phyloP scores from a whole-genome alignment of 2,113 vertebrate species.

The Clarias batrachus region DNA sequence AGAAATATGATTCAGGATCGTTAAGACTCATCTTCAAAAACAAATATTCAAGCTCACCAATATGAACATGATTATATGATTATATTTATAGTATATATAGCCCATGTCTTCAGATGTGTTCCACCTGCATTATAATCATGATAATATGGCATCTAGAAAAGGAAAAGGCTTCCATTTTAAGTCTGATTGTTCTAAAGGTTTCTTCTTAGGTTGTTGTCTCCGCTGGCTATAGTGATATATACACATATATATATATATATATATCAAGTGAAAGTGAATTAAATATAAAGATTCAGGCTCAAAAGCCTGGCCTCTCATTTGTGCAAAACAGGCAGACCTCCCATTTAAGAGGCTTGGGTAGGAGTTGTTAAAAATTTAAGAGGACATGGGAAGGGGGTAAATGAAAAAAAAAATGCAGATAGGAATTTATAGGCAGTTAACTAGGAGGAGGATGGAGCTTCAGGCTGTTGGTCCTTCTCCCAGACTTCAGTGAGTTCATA shows the following conservation, averaged over 20 bases:
- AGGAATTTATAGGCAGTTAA: not conserved
- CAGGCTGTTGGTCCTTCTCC: not conserved
- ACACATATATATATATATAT: not conserved
- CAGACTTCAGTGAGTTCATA: not conserved
- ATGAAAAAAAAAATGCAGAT: not conserved
- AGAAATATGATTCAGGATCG: not conserved
- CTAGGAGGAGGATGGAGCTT: constrained; percentile 1
- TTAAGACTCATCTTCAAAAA: not conserved
- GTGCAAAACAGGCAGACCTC: not conserved
- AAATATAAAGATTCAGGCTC: not conserved
- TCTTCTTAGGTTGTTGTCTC: not conserved
- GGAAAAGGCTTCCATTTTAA: not conserved
- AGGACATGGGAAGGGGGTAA: not conserved
- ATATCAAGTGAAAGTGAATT: not conserved
- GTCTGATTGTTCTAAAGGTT: not conserved
- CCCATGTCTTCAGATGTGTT: too few relatives aligned
- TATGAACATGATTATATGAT: not conserved
- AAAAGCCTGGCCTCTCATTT: too few relatives aligned
- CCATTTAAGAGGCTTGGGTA: not conserved
- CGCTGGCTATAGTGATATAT: not conserved
- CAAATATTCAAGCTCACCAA: not conserved
- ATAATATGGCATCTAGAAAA: not conserved
- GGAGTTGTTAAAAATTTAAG: not conserved
- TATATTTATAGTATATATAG: too few relatives aligned
- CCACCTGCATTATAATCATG: not conserved